Base-by-base conservation (phyloP, 1,140 invertebrate species). In the Planococcus citri region DNA sequence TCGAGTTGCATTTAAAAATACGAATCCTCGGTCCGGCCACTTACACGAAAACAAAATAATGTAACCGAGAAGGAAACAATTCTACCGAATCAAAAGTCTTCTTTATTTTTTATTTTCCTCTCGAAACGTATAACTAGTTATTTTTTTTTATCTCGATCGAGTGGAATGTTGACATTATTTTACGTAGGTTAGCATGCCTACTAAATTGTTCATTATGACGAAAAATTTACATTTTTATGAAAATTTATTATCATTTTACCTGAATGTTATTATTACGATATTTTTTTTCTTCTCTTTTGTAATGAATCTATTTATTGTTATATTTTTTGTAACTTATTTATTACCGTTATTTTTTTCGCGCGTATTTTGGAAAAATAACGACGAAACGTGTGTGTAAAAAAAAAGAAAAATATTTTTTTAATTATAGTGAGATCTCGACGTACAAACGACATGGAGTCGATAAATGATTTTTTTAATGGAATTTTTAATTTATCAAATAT, bases 351-450 rank as follows among this genome's bases (percentile, higher is more conserved):
- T 33, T 33, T 33, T 33, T 33, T 33, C 29, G 29, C 12, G 12
- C 29, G 29, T 33, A n/a, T n/a, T n/a, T n/a, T n/a, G n/a, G 29
- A 33, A 33, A 33, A 33, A 12, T 33, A 33, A 33, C 29, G 6
- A 51, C 41, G 41, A 17, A 14, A 37, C 33, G 33, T 37, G 29
- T 51, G n/a, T 51, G 17, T 51, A 51, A 51, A 51, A 9, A n/a
- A 51, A 51, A 51, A 33, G 12, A 33, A 33, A n/a, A n/a, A n/a
- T n/a, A n/a, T n/a, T 33, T 12, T 6, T 33, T 51, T 51, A 51
- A 51, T 51, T 51, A 51, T 51, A 51, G 41, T 51, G 41, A 51
- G 41, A 51, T 51, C 41, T 51, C 41, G 41, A 51, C 41, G 41
- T 51, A 51, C 41, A 51, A 51, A 51, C 41, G 41, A 51, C 41